phyloP scores from a whole-genome alignment of 2,797 vertebrate genomes.

The Yasuhikotakia modesta region DNA sequence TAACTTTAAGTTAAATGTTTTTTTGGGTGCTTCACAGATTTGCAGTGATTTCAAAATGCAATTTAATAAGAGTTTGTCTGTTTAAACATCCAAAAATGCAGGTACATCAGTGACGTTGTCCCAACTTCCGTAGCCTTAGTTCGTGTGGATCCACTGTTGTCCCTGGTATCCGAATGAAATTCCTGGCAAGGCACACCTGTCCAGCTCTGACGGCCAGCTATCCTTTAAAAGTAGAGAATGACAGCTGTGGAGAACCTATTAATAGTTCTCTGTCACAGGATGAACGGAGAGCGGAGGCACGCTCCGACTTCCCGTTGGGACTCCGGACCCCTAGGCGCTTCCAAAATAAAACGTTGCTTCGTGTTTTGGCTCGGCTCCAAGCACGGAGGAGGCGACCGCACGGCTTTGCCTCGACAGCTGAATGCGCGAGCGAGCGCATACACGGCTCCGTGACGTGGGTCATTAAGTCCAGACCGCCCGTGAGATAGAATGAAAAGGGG shows the following conservation, averaged over 20 bases:
- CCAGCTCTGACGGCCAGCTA: constrained; percentile 52
- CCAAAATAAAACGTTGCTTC: constrained; percentile 69
- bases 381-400: constrained; percentile 52
- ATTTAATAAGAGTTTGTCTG: too few species aligned
- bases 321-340: constrained; percentile 56
- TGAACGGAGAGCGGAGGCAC: background rate
- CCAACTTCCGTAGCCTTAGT: background rate
- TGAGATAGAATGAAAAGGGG: constrained; percentile 42
- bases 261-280: constrained; percentile 37
- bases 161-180: constrained; percentile 50
- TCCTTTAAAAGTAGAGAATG: constrained; percentile 8
- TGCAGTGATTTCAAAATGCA: too few species aligned
- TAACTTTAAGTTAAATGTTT: too few species aligned
- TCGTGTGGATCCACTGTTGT: background rate
- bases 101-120: too few species aligned
- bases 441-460: constrained; percentile 22
- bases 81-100: too few species aligned
- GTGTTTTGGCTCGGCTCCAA: constrained; percentile 61
- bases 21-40: too few species aligned
- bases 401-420: constrained; percentile 38
- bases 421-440: constrained; percentile 33
- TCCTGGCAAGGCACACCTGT: constrained; percentile 59
- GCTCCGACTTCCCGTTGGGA: constrained; percentile 25
- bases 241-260: constrained; percentile 54
- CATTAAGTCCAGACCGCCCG: background rate